Conservation (phyloP, 2,113 vertebrate species). For the Neogobius melanostomus region DNA sequence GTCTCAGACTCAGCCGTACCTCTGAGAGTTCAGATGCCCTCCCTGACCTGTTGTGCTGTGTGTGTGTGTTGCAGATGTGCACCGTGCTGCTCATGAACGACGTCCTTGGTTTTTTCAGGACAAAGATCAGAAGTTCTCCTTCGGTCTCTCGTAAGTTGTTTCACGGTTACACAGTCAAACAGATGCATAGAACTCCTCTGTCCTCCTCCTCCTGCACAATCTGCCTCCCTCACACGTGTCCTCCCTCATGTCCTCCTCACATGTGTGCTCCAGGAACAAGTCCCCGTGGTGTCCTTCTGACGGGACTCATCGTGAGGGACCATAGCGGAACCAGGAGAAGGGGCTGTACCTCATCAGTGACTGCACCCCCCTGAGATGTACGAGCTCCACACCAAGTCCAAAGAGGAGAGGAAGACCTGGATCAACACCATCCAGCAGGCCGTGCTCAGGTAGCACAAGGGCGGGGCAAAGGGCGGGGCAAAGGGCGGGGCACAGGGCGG, state of each 20-base stretch:
- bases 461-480: no score
- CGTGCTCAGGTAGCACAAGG: slow-evolving; percentile 74
- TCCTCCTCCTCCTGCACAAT: no score
- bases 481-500: no score
- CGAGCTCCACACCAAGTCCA: slow-evolving; percentile 85
- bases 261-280: slow-evolving; percentile 81
- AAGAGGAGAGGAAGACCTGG: slow-evolving; percentile 86
- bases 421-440: slow-evolving; percentile 88
- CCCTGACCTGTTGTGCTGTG: not conserved
- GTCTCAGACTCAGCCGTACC: no score
- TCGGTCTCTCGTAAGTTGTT: slow-evolving; percentile 83
- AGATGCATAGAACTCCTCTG: no score
- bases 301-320: slow-evolving; percentile 88
- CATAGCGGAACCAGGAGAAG: slow-evolving; percentile 93
- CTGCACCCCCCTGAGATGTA: slow-evolving; percentile 88
- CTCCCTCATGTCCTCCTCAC: no score
- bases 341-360: slow-evolving; percentile 93
- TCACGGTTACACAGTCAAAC: no score
- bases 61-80: slow-evolving; percentile 79
- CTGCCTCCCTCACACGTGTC: no score
- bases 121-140: slow-evolving; percentile 93
- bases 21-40: not conserved
- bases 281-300: slow-evolving; percentile 85
- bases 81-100: slow-evolving; percentile 91
- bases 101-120: slow-evolving; percentile 91